phyloP scores from a whole-genome alignment of 1,140 invertebrate genomes.

The silkworm (Bombyx mori) region ASM3026992v2 NC_085124.1:6034501-6035000 shows the following conservation, averaged over 20 bases:
- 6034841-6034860: no score
- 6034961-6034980: constrained; percentile 91
- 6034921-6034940: constrained; percentile 93
- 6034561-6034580: constrained; percentile 32
- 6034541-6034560: constrained; percentile 64
- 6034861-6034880: constrained; percentile 49
- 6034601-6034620: constrained; percentile 59
- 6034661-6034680: constrained; percentile 22
- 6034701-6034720: constrained; percentile 58
- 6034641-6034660: constrained; percentile 24
- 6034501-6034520: constrained; percentile 38
- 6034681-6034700: constrained; percentile 62
- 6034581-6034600: constrained; percentile 36
- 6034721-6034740: no score
- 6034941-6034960: constrained; percentile 80
- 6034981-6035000: constrained; percentile 87
- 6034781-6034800: no score
- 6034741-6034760: no score
- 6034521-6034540: constrained; percentile 38
- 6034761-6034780: no score
- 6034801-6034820: no score
- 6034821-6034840: no score
- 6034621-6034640: constrained; percentile 14
- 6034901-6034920: constrained; percentile 96
- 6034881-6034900: constrained; percentile 82